These are phyloP conservation scores for Percopsis transmontana DNA, from an alignment of 2,113 vertebrate genomes.

Conservation along the genomic window DNA sequence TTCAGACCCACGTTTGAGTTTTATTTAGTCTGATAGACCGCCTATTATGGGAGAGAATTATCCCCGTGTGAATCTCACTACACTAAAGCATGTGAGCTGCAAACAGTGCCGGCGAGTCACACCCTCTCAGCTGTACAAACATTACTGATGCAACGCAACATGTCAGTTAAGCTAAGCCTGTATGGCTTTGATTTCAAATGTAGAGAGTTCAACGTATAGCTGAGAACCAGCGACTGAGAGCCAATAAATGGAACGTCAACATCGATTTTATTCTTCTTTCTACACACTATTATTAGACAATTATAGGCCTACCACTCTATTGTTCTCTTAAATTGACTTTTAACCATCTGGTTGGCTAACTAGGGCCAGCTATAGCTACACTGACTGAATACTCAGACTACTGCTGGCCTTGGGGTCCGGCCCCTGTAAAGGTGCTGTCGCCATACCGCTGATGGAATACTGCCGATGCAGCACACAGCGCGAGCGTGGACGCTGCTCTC, in stretches of 20 bases:
- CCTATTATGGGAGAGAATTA: slow-evolving; percentile 15
- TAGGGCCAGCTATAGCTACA: too few relatives aligned
- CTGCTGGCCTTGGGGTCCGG: too few relatives aligned
- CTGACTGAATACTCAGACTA: too few relatives aligned
- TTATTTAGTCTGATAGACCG: slow-evolving; percentile 28
- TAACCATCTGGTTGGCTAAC: too few relatives aligned
- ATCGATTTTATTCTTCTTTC: too few relatives aligned
- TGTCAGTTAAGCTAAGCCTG: too few relatives aligned
- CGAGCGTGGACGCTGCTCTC: slow-evolving; percentile 24
- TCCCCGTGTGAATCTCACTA: slow-evolving; percentile 19
- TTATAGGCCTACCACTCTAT: too few relatives aligned
- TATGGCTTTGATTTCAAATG: too few relatives aligned
- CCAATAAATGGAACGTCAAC: not conserved
- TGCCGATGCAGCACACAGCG: slow-evolving; percentile 22
- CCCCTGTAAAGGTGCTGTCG: too few relatives aligned
- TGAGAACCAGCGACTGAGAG: not conserved
- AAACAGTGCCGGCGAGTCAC: not conserved
- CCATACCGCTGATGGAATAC: slow-evolving; percentile 7
- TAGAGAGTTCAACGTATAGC: not conserved
- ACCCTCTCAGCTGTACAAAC: not conserved
- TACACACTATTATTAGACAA: too few relatives aligned
- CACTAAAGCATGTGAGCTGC: slow-evolving; percentile 7
- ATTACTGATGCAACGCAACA: not conserved
- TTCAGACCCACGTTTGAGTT: slow-evolving; percentile 31
- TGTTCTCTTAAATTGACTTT: too few relatives aligned